These are phyloP conservation scores for Semnornis frantzii DNA, from an alignment of 2,113 vertebrate genomes.

Conservation along the genomic window DNA sequence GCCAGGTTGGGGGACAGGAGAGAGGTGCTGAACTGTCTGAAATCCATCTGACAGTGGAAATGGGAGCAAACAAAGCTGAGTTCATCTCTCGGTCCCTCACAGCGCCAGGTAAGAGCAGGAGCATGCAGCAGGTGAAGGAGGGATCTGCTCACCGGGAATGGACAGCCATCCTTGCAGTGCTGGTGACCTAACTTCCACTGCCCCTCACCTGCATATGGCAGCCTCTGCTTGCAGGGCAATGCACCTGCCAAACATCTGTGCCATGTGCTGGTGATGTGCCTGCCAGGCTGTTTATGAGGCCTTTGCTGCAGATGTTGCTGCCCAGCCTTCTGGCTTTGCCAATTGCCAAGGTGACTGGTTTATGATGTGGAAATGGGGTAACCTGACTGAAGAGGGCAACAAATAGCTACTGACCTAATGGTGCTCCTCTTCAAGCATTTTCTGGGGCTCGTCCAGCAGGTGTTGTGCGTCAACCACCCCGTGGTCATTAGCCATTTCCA, in stretches of 20 bases:
- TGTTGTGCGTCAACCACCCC: neutral
- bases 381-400: neutral
- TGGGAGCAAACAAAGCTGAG: neutral
- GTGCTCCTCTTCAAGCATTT: neutral
- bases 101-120: neutral
- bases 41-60: neutral
- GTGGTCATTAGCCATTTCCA: neutral
- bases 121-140: neutral
- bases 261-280: neutral
- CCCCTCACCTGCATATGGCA: neutral
- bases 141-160: neutral
- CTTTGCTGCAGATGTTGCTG: neutral
- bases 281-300: neutral
- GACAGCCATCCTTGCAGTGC: fast-evolving
- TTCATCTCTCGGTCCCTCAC: neutral
- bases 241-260: neutral
- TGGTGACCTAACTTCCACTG: neutral
- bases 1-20: neutral
- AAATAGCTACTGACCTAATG: neutral
- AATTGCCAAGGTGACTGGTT: neutral
- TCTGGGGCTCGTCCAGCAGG: neutral
- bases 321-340: neutral
- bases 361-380: neutral
- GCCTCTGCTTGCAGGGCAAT: neutral
- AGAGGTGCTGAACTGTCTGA: neutral